Percentiles rank a stretch among this genome's conserved stretches.
phyloP scores from a whole-genome alignment of 1,140 invertebrate species.

The Neodiprion pinetum region DNA sequence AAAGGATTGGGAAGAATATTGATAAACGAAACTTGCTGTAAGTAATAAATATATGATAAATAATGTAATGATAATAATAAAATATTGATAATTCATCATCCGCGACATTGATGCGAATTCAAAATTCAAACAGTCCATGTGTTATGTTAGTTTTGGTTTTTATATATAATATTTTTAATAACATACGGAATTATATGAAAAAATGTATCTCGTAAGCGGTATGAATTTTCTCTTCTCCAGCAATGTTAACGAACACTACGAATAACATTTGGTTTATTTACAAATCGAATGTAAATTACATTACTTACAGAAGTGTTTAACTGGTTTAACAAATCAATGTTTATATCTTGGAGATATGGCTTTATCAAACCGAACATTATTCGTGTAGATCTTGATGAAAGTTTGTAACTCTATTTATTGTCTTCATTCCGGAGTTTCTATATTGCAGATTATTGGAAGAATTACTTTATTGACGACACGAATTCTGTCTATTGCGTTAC shows the following conservation, averaged over 20 bases:
- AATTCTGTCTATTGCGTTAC: too few relatives aligned
- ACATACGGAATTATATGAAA: not conserved
- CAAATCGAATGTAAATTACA: not conserved
- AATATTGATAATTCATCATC: not conserved
- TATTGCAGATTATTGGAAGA: too few relatives aligned
- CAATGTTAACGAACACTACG: not conserved
- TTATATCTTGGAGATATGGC: not conserved
- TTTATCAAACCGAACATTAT: not conserved
- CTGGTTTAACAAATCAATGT: not conserved
- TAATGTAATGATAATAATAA: not conserved
- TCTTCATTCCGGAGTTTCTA: too few relatives aligned
- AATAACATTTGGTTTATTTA: not conserved
- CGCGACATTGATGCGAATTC: not conserved
- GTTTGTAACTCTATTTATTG: not conserved
- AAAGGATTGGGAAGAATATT: not conserved
- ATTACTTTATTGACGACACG: too few relatives aligned
- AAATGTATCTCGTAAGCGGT: not conserved
- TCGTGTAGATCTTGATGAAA: not conserved
- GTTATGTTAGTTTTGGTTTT: not conserved
- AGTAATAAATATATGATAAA: conserved; percentile 2
- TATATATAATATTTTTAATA: not conserved
- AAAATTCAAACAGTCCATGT: not conserved
- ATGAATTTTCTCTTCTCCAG: not conserved
- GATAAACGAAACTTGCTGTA: not conserved
- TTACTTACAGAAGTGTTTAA: not conserved